These are phyloP conservation scores for Brachyptera risi DNA, from an alignment of 2,888 invertebrate genomes.

Conservation along the genomic window DNA sequence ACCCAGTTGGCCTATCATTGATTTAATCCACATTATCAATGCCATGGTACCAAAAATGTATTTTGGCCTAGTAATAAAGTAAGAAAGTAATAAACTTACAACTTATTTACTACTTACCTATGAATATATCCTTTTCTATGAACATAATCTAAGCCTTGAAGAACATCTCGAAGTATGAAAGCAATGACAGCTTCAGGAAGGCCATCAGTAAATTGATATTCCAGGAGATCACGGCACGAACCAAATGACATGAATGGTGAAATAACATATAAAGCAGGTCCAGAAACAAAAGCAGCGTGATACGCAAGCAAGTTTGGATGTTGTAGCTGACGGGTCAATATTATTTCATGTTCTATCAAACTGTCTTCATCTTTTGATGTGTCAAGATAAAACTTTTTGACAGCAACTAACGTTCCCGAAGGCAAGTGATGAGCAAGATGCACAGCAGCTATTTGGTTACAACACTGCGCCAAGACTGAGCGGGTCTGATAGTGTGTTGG, in stretches of 20 bases:
- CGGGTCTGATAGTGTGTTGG: slow-evolving; percentile 60
- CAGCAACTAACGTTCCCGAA: slow-evolving; percentile 62
- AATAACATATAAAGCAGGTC: slow-evolving; percentile 72
- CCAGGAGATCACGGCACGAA: slow-evolving; percentile 74
- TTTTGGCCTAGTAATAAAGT: background rate
- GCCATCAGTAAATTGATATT: slow-evolving; percentile 70
- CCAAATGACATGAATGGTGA: slow-evolving; percentile 82
- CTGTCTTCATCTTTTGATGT: slow-evolving; percentile 59
- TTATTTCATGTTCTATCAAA: slow-evolving; percentile 71
- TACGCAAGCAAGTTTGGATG: slow-evolving; percentile 76
- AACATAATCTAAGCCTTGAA: slow-evolving; percentile 77
- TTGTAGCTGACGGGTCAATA: slow-evolving; percentile 68
- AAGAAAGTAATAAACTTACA: too few relatives aligned
- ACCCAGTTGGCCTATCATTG: too few relatives aligned
- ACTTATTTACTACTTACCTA: slow-evolving; percentile 53
- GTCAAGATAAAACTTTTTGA: slow-evolving; percentile 74
- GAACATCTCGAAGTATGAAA: slow-evolving; percentile 70
- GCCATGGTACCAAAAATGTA: too few relatives aligned
- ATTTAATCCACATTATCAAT: too few relatives aligned
- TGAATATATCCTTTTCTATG: slow-evolving; percentile 82
- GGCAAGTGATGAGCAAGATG: slow-evolving; percentile 65
- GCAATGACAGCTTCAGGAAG: slow-evolving; percentile 79
- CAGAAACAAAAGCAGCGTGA: slow-evolving; percentile 70
- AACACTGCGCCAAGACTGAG: slow-evolving; percentile 64
- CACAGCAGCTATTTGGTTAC: slow-evolving; percentile 64